Evolutionary conservation across 2,888 invertebrate genomes (phyloP), one percentile per base, ranked within the genome.

Genomic region (Limnephilus auricula): DNA sequence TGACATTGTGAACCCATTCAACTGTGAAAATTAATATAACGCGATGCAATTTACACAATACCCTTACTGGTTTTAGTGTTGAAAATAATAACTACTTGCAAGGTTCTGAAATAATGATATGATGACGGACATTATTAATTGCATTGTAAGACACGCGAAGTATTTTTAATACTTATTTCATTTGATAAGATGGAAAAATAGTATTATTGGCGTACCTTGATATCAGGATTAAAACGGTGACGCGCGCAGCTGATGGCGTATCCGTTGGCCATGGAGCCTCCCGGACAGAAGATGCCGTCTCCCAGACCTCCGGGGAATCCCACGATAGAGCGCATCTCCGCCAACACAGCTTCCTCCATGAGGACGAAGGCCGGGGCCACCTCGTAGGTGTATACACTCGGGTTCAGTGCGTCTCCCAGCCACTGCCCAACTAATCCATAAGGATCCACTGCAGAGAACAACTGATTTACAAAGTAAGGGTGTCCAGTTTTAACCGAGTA

Each of bases 401-500:
- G 98, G 95, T 98, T 98, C 32, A 98, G 95, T 0, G 98, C 98
- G 94, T 98, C 98, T 0, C 98, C 98, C 93, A 98, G 94, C 98
- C 98, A 98, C 94, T 98, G 98, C 0, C 98, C 98, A 83, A 98
- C 96, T 89, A 98, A 95, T 0, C 98, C 98, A 93, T 98, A 98
- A 0, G 98, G 98, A 95, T 98, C 98, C 45, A 98, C 96, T 4
- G 97, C 97, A 0, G 98, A 98, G 94, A 98, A 99, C 25, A 99
- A 95, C 94, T 99, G 98, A 95, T 99, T 99, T 45, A 98, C 97
- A 94, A 99, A 99, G 94, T 97, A 98, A 0, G 98, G 98, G 94
- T 98, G 98, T 0, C 98, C 98, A 0, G 98, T 98, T 95, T 98
- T 99, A 0, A 99, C 98, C 83, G 98, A 98, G 95, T 98, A 98